Base-by-base conservation (phyloP, 2,113 vertebrate genomes). In the Lucifuga dentata region DNA sequence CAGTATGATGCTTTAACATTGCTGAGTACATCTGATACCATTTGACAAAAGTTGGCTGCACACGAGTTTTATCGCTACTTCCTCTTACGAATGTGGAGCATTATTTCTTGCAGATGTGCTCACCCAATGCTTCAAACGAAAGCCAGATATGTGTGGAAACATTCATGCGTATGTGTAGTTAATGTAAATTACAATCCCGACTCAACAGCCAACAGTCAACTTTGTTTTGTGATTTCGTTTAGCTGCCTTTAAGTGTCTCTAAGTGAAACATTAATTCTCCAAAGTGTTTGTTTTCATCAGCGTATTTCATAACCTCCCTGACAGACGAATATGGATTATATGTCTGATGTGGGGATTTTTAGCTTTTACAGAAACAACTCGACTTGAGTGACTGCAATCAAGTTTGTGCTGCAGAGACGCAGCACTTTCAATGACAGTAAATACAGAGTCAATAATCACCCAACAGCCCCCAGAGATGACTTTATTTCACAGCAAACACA, bases 381-480 rank as follows among this genome's bases (percentile, higher is more conserved):
- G 1, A 59, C 41, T 23, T 53, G 33, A 61, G 52, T 5, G 26
- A 29, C 29, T 16, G 10, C 36, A 43, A 61, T 71, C 51, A 59
- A 44, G 41, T 58, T 55, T 39, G 49, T 36, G 38, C 44, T 11
- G 33, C 19, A 36, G 56, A 65, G 59, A 39, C 5, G 41, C 29
- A 29, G 33, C 6, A 11, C 33, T 35, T 35, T 9, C 10, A 11
- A 35, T 35, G 33, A 11, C 66, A 57, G 33, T 40, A 43, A 70
- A 66, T 39, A n/a, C n/a, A 20, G 21, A 65, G 64, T 56, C 69
- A 43, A 32, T 82, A 81, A 76, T 61, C 29, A 3, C 11, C n/a
- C 11, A 11, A 6, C 33, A 5, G 38, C 36, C 40, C 32, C 17
- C 11, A 20, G 21, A 73, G 63, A 62, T n/a, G 2, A 46, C 41